These are phyloP conservation scores for Belonocnema kinseyi DNA, from an alignment of 1,140 invertebrate species.

Conservation along the genomic window DNA sequence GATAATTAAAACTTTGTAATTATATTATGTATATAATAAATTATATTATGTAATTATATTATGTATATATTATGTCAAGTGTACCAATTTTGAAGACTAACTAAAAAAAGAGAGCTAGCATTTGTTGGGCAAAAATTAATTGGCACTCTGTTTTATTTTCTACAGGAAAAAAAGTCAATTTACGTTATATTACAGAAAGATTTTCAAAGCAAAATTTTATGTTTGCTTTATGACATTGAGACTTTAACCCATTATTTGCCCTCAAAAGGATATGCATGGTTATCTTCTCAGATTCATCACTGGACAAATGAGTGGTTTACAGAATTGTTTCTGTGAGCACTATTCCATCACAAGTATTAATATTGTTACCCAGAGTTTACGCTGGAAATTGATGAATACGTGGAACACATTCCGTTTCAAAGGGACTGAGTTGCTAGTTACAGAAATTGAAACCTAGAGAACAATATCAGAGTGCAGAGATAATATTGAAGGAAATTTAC, in stretches of 20 bases:
- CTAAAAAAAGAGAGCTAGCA: too few species aligned
- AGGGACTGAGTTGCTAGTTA: conserved; percentile 47
- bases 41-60: too few species aligned
- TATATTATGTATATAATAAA: too few species aligned
- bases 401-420: conserved; percentile 23
- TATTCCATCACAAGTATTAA: conserved; percentile 8
- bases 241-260: neutral
- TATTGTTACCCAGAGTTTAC: conserved; percentile 22
- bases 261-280: neutral
- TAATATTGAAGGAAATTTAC: conserved; percentile 41
- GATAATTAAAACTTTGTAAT: too few species aligned
- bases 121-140: too few species aligned
- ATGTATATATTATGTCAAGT: too few species aligned
- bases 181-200: too few species aligned
- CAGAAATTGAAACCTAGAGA: conserved; percentile 49
- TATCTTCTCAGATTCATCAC: neutral
- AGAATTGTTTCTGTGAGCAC: conserved; percentile 4
- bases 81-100: too few species aligned
- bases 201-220: too few species aligned
- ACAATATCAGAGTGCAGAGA: conserved; percentile 39
- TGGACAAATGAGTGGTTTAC: conserved; percentile 15
- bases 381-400: conserved; percentile 7
- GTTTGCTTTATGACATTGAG: too few species aligned
- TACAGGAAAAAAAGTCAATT: too few species aligned
- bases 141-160: too few species aligned